Conservation (phyloP, 2,888 invertebrate species). For the Ferrisia virgata region DNA sequence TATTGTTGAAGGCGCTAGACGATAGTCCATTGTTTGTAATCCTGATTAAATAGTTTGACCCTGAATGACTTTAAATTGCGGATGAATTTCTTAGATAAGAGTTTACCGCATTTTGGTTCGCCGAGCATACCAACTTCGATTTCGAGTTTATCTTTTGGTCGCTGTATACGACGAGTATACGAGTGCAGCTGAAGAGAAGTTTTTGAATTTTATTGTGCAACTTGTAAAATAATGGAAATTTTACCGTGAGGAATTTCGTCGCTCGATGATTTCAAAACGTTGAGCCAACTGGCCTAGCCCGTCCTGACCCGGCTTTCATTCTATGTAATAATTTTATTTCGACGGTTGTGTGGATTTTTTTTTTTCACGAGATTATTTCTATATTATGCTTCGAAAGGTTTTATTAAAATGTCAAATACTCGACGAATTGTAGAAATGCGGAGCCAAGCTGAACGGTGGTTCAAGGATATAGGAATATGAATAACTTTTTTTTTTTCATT, state of each 20-base stretch:
- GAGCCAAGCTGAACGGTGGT: too few relatives aligned
- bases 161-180: too few relatives aligned
- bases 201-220: not conserved
- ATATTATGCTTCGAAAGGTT: not conserved
- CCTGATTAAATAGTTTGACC: conserved; percentile 21
- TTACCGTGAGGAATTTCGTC: not conserved
- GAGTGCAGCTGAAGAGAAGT: not conserved
- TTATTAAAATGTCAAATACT: not conserved
- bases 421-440: not conserved
- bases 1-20: conserved; percentile 19
- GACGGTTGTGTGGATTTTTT: not conserved
- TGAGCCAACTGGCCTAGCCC: too few relatives aligned
- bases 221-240: not conserved
- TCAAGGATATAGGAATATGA: too few relatives aligned
- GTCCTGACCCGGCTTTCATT: not conserved
- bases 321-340: not conserved
- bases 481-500: not conserved
- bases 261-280: not conserved
- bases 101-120: not conserved
- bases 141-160: conserved; percentile 12
- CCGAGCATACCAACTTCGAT: conserved; percentile 11
- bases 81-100: conserved; percentile 26
- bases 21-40: conserved; percentile 25
- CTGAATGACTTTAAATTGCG: conserved; percentile 28
- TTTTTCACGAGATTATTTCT: not conserved